These are phyloP conservation scores for Cassiopea andromeda DNA, from an alignment of 30 jellyfish, hydroid and myxozoan species.

Conservation along the genomic window DNA sequence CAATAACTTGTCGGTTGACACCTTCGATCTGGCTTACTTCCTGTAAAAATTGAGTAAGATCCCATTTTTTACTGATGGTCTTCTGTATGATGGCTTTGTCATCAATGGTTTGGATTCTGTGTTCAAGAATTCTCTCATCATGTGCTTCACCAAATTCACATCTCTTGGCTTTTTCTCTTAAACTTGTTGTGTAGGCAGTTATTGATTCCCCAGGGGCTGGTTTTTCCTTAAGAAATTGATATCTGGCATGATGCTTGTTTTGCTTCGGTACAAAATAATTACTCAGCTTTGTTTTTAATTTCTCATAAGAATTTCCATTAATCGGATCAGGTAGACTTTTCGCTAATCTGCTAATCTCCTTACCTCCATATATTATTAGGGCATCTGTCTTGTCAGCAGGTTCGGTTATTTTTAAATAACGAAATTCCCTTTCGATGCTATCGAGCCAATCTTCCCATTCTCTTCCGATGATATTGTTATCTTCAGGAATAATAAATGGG, in stretches of 20 bases:
- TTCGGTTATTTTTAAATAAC: neutral
- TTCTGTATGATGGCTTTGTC: conserved; percentile 4
- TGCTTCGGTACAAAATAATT: neutral
- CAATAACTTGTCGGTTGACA: neutral
- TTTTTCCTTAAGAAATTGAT: neutral
- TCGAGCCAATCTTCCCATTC: no score
- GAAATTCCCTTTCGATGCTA: neutral
- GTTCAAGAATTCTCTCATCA: conserved; percentile 15
- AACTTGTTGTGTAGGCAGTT: conserved; percentile 1
- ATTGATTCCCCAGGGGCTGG: conserved; percentile 10
- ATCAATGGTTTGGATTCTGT: conserved; percentile 10
- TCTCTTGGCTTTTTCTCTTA: conserved; percentile 18
- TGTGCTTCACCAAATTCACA: conserved; percentile 15
- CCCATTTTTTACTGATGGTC: conserved; percentile 8
- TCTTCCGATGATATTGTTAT: no score
- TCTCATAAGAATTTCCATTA: conserved; percentile 8
- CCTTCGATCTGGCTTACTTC: conserved; percentile 20
- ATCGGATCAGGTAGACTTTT: conserved; percentile 9
- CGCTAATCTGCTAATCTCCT: neutral
- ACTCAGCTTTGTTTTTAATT: neutral
- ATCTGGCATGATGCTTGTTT: conserved; percentile 5
- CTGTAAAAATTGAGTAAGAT: neutral
- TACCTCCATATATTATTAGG: neutral
- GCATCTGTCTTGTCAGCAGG: conserved; percentile 14
- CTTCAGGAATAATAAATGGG: no score